Conservation (phyloP, 2,797 vertebrate species). For the Mionectes olivaceus region DNA sequence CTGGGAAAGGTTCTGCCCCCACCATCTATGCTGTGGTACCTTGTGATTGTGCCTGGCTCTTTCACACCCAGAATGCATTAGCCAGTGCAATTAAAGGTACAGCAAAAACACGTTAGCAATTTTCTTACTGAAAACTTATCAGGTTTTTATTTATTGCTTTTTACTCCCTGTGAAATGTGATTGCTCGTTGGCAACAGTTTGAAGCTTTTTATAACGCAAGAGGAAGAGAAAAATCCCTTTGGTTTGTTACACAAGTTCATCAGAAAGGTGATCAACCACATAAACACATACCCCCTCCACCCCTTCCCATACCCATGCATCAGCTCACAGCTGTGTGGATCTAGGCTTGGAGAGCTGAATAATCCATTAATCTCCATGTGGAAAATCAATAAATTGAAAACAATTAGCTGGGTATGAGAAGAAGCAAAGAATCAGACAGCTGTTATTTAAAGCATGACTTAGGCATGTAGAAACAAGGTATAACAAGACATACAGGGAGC, state of each 20-base stretch:
- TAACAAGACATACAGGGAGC: slow-evolving; percentile 19
- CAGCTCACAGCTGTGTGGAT: slow-evolving; percentile 58
- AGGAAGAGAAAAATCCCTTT: slow-evolving; percentile 16
- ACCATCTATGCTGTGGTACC: background rate
- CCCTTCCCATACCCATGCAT: background rate
- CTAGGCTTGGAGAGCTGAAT: slow-evolving; percentile 54
- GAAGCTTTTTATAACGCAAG: slow-evolving; percentile 12
- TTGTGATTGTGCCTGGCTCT: background rate
- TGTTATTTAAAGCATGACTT: slow-evolving; percentile 57
- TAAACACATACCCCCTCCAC: background rate
- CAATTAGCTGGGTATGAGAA: slow-evolving; percentile 71
- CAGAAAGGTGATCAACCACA: slow-evolving; percentile 43
- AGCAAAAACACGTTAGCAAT: slow-evolving; percentile 35
- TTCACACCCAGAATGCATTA: slow-evolving; percentile 7
- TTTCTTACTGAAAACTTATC: slow-evolving; percentile 27
- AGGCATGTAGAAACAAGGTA: slow-evolving; percentile 51
- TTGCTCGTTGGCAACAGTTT: slow-evolving; percentile 26
- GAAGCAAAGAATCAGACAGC: slow-evolving; percentile 59
- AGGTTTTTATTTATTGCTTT: slow-evolving; percentile 46
- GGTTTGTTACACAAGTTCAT: slow-evolving; percentile 32
- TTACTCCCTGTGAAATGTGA: slow-evolving; percentile 30
- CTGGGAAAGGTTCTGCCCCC: background rate
- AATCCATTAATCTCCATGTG: slow-evolving; percentile 69
- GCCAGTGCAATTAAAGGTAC: slow-evolving; percentile 10
- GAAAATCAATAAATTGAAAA: slow-evolving; percentile 77